Evolutionary conservation across 37 sponge, comb jelly and placozoan genomes (phyloP), one percentile per base, ranked within the genome.

Genomic region (Ianthella basta): DNA sequence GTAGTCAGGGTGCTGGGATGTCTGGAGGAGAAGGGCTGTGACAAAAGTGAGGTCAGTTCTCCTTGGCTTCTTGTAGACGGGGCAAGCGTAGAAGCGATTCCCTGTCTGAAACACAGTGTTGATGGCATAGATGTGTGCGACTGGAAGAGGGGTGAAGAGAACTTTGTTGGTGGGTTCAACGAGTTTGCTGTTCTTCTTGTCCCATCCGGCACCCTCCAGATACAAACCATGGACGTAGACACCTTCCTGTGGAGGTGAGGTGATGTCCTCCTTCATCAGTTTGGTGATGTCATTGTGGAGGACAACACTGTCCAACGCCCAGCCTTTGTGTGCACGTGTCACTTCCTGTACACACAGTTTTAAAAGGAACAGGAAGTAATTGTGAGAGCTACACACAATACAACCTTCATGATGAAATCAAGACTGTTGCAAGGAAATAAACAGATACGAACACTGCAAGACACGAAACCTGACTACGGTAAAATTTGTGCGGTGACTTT

Each of bases 201-300:
- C 99, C 99, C 99, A 99, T n/a, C 97, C 95, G 29, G 97, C 97
- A 21, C 99, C 99, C 73, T 99, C 99, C 69, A 99, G 83, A 81
- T 78, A 99, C 88, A 99, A 87, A 23, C 99, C 97, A 54, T 97
- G 59, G 23, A 99, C 90, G 79, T 99, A 99, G 4, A 99, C 99
- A 55, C 99, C 99, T 67, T 99, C 99, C 33, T 66, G 70, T 25
- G 99, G 99, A 1, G 97, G 78, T 40, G 88, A 65, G 4, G 89
- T 93, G 73, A 97, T 83, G 20, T 99, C 99, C 14, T 99, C 97
- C 74, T 91, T 95, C 86, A 57, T 90, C 92, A 91, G 85, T 72
- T 87, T 88, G 23, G 96, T 97, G 53, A 93, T 88, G 29, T 97
- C 97, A 68, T 99, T 99, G 91, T 93, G 90, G 33, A 99, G 90